Evolutionary conservation across 2,797 vertebrate genomes (phyloP), one percentile per base, ranked within the genome.

Genomic region (Bryconaethiops microstoma): DNA sequence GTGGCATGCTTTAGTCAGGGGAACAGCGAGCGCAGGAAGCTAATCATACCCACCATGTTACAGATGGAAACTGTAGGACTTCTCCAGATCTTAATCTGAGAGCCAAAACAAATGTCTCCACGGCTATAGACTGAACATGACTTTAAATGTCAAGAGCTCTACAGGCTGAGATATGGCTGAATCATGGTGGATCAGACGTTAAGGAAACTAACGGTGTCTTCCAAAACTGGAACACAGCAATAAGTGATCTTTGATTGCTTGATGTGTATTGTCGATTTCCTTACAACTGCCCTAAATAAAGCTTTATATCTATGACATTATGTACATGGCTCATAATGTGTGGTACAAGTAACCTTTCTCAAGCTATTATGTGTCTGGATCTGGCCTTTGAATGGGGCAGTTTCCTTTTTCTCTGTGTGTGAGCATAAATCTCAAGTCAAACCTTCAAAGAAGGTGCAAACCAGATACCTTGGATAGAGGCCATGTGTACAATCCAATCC

Each of bases 31-130:
- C 5, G 74, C 84, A 89, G 88, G 88, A 87, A 89, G 86, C 82
- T 82, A 83, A 73, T 85, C 85, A 74, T 35, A 19, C 5, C 65
- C 63, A 78, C 65, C 70, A 77, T 35, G 3, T 54, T 65, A 40
- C 60, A 73, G 70, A 80, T 74, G 82, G 82, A 76, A 86, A 82
- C 84, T 76, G 65, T 40, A 82, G 69, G 79, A 82, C 85, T 87
- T 88, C 69, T 81, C 64, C 79, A 84, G 87, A 91, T 90, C 73
- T 87, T 75, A 82, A 87, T 84, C 82, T 78, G 70, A 76, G 87
- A 84, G 88, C 90, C 88, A 87, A 90, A 93, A 92, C 88, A 91
- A 91, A 86, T 85, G 65, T 52, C 85, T 86, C 85, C 23, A 67
- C 81, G 73, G 83, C 84, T 74, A n/a, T 77, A 63, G 82, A 90